Evolutionary conservation across 2,888 invertebrate species (phyloP), one percentile per base, ranked within the genome.

Genomic region (Pyrgus malvae): DNA sequence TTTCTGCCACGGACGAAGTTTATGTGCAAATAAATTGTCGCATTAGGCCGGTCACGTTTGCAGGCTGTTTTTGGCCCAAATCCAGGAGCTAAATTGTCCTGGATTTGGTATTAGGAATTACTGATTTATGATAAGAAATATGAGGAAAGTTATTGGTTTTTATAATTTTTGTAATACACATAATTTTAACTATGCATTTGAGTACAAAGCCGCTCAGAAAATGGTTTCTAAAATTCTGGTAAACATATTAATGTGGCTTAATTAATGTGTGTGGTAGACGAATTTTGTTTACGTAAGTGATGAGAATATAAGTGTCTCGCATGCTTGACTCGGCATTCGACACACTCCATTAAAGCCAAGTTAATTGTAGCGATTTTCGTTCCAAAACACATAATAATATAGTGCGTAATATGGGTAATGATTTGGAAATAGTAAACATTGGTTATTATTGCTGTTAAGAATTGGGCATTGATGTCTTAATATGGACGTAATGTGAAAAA

Each of bases 291-390:
- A 31, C 23, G 9, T 41, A 49, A 49, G 23, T 41, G 41, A 49
- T 49, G 41, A 33, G 49, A 16, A 16, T 41, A 16, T 49, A 49
- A 49, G 41, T 49, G 49, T 41, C 41, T 49, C 31, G 49, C 49
- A 41, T 49, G 41, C 49, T 33, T 23, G 23, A 21, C 31, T 49
- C 29, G 40, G 16, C 14, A 40, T n/a, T 49, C 40, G 49, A 21
- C 17, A 41, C 49, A 49, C 49, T 41, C 49, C 49, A 49, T 49
- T 49, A 31, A 49, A 41, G 25, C 16, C 11, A 41, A 16, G 12
- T 17, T 31, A 40, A 49, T 49, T 40, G 17, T 19, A 17, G n/a
- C 40, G 17, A 49, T 49, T 31, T 48, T 49, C 41, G 31, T 38
- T 37, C 48, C 14, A 19, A 49, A 41, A 49, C 31, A 49, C 41